Evolutionary conservation across 2,888 invertebrate species (phyloP).

Genomic region (Aproaerema taeniolella): DNA sequence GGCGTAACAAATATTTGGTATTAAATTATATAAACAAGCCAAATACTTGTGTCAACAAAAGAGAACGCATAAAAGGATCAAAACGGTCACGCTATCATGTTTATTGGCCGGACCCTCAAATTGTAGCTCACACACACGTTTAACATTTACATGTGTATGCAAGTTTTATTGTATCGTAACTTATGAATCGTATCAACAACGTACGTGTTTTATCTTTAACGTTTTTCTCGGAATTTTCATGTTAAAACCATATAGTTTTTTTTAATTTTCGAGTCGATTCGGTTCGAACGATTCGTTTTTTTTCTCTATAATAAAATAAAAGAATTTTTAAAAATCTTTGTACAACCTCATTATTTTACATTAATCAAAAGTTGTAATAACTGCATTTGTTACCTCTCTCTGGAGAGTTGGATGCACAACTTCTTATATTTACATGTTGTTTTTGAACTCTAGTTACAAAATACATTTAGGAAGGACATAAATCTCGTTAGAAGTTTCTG

Average conservation of each 20-base stretch:
- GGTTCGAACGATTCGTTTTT: not conserved
- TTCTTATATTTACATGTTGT: not conserved
- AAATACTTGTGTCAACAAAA: not conserved
- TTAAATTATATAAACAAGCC: not conserved
- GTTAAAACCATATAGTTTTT: no score
- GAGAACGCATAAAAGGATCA: not conserved
- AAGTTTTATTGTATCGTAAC: no score
- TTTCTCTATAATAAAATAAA: not conserved
- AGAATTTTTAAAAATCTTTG: not conserved
- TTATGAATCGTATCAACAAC: no score
- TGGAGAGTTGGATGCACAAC: not conserved
- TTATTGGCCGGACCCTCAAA: not conserved
- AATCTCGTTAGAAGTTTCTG: slow-evolving; percentile 11
- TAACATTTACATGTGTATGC: not conserved
- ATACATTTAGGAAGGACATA: slow-evolving; percentile 10
- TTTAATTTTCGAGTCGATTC: no score
- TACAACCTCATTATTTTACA: not conserved
- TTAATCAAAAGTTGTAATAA: no score
- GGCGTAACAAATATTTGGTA: not conserved
- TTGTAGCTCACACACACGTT: not conserved
- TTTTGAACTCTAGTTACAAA: not conserved
- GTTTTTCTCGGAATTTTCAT: no score
- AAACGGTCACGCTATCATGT: not conserved
- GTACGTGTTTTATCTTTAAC: no score
- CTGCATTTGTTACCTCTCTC: no score